Percentiles rank a stretch among this genome's conserved stretches.
Evolutionary conservation across 2,797 vertebrate species (phyloP).

Genomic region (Nothura maculosa): DNA sequence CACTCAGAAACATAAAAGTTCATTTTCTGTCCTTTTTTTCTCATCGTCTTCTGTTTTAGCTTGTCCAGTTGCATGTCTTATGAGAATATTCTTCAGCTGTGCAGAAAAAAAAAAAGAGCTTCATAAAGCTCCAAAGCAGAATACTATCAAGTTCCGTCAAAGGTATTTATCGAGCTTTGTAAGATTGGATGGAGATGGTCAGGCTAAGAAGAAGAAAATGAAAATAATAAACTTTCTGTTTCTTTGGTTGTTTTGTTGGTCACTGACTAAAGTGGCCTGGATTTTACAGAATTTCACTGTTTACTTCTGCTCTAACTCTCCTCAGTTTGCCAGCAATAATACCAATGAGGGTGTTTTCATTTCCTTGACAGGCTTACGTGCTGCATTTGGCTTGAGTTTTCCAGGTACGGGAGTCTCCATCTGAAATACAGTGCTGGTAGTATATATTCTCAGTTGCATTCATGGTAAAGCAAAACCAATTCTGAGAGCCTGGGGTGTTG

Average conservation of each 20-base stretch:
- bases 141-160: neutral
- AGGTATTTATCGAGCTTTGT: neutral
- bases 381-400: neutral
- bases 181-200: neutral
- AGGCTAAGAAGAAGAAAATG: neutral
- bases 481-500: neutral
- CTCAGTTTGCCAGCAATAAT: neutral
- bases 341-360: neutral
- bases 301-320: neutral
- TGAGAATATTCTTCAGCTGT: neutral
- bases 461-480: neutral
- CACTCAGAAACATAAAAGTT: accelerated
- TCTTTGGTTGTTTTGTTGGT: neutral
- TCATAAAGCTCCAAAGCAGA: neutral
- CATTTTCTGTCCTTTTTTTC: neutral
- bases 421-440: neutral
- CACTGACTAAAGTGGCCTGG: neutral
- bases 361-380: neutral
- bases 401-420: accelerated
- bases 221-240: neutral
- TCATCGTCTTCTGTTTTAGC: neutral
- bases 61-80: neutral
- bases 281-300: neutral
- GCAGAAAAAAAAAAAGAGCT: neutral
- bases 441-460: neutral